phyloP scores from a whole-genome alignment of 2,797 vertebrate species.

The Acipenser transmontanus region DNA sequence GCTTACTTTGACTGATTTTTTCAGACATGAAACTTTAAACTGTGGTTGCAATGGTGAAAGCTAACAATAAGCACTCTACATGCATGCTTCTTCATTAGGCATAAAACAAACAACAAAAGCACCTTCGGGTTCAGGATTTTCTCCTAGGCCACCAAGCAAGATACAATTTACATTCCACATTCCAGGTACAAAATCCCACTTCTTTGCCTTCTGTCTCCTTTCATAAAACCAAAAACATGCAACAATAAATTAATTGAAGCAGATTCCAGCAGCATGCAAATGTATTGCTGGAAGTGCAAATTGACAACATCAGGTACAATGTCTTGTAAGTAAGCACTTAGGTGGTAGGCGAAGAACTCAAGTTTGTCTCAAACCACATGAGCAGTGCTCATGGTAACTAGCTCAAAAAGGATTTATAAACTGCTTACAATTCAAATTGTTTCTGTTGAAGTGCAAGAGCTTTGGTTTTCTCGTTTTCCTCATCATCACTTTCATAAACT shows the following conservation, averaged over 20 bases:
- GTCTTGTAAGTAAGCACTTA: too few species aligned
- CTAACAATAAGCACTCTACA: neutral
- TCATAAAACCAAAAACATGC: neutral
- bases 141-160: slow-evolving; percentile 34
- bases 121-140: slow-evolving; percentile 34
- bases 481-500: slow-evolving; percentile 40
- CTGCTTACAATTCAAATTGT: neutral
- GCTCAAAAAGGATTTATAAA: neutral
- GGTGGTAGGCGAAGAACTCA: too few species aligned
- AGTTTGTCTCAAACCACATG: too few species aligned
- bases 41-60: too few species aligned
- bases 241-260: neutral
- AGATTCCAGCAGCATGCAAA: neutral
- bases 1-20: too few species aligned
- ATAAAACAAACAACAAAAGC: slow-evolving; percentile 8
- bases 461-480: slow-evolving; percentile 34
- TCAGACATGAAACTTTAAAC: too few species aligned
- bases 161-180: slow-evolving; percentile 51
- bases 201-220: slow-evolving; percentile 28
- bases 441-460: slow-evolving; percentile 14
- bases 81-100: neutral
- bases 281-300: too few species aligned
- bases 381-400: too few species aligned
- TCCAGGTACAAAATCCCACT: slow-evolving; percentile 43
- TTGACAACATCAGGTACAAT: too few species aligned